Evolutionary conservation across 2,888 invertebrate species (phyloP).

Genomic region (Nomada flava): DNA sequence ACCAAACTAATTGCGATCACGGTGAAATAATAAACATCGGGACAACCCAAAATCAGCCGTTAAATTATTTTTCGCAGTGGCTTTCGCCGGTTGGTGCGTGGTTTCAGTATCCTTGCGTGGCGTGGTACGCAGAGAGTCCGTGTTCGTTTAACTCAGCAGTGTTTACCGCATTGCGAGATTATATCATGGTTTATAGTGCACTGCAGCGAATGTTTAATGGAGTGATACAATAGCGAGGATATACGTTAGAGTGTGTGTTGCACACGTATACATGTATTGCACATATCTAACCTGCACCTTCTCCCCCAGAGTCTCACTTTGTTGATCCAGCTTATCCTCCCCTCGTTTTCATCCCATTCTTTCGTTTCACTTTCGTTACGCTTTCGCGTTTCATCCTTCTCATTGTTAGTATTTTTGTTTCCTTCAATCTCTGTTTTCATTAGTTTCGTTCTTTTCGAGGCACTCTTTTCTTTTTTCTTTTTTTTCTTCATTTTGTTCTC

Average conservation of each 20-base stretch:
- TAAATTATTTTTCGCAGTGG: conserved; percentile 59
- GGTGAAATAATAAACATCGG: neutral
- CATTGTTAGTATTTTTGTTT: neutral
- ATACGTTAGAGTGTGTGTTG: conserved; percentile 53
- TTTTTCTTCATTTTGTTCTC: neutral
- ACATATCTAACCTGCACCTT: conserved; percentile 47
- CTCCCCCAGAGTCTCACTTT: conserved; percentile 4
- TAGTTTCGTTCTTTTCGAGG: neutral
- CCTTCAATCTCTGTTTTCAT: neutral
- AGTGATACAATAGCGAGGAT: conserved; percentile 77
- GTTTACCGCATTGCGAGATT: conserved; percentile 82
- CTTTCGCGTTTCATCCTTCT: neutral
- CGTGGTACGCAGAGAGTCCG: conserved; percentile 40
- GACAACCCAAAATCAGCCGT: conserved; percentile 16
- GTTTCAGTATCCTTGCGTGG: conserved; percentile 34
- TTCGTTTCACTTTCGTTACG: neutral
- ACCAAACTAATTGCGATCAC: neutral
- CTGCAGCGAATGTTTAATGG: conserved; percentile 82
- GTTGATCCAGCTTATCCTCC: neutral
- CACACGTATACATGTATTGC: conserved; percentile 27
- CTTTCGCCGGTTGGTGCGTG: conserved; percentile 37
- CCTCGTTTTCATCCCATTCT: neutral
- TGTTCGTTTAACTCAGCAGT: conserved; percentile 78
- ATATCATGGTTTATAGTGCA: conserved; percentile 80
- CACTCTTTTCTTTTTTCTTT: neutral